phyloP scores from a whole-genome alignment of 2,113 vertebrate species.

The Ranitomeya imitator region DNA sequence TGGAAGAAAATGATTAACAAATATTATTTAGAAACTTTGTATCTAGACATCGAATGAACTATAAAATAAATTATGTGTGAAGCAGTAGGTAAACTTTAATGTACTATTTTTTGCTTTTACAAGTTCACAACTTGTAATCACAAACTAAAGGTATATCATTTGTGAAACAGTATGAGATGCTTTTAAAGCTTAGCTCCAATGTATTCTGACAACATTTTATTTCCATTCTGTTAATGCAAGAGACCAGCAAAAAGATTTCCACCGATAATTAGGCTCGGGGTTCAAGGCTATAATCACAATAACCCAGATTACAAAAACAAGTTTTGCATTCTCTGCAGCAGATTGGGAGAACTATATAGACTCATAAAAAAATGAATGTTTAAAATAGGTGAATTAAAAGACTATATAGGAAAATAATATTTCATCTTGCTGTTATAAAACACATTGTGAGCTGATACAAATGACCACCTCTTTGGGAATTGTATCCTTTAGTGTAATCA shows the following conservation, averaged over 20 bases:
- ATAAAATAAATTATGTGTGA: too few relatives aligned
- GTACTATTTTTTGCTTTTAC: not conserved
- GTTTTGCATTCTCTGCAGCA: not conserved
- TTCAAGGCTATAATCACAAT: not conserved
- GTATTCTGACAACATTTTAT: not conserved
- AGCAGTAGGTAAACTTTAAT: not conserved
- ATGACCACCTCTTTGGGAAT: not conserved
- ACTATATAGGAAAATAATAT: not conserved
- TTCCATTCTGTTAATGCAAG: not conserved
- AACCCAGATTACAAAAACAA: not conserved
- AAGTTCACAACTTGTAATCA: constrained; percentile 1
- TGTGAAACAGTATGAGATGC: not conserved
- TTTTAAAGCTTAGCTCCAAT: not conserved
- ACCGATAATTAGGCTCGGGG: not conserved
- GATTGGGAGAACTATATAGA: not conserved
- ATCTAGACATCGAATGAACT: too few relatives aligned
- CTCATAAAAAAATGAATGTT: not conserved
- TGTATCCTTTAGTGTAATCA: not conserved
- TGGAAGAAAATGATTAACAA: too few relatives aligned
- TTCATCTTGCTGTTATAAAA: not conserved
- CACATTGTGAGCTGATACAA: not conserved
- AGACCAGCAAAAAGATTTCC: not conserved
- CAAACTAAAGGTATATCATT: not conserved
- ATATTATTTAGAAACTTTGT: too few relatives aligned
- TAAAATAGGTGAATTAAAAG: not conserved